phyloP scores from a whole-genome alignment of 2,888 invertebrate genomes.

The Agonopterix arenella region DNA sequence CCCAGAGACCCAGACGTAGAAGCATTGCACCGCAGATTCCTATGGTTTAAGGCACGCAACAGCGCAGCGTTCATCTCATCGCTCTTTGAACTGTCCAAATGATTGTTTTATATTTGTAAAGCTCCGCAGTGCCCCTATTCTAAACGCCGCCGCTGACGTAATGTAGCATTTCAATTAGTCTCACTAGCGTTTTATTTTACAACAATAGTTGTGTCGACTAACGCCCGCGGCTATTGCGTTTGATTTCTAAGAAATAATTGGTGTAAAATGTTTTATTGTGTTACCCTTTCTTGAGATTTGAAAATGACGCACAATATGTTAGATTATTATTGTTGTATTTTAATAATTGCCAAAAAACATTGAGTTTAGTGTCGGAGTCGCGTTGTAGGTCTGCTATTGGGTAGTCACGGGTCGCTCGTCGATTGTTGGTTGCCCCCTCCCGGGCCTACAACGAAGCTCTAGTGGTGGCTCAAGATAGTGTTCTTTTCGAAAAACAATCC shows the following conservation, averaged over 20 bases:
- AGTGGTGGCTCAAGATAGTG: no score
- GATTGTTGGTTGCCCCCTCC: no score
- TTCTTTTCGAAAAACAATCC: no score
- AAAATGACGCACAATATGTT: no score
- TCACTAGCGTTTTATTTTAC: slow-evolving; percentile 50
- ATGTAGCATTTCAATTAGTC: slow-evolving; percentile 21
- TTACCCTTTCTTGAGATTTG: no score
- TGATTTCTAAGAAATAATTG: slow-evolving; percentile 1
- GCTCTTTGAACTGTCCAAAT: slow-evolving; percentile 71
- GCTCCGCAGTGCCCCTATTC: slow-evolving; percentile 26
- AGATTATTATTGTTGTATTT: background rate
- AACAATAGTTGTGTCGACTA: slow-evolving; percentile 43
- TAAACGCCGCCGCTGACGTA: slow-evolving; percentile 43
- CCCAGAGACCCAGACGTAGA: no score
- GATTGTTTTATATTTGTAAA: slow-evolving; percentile 75
- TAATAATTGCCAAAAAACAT: background rate
- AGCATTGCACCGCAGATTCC: background rate
- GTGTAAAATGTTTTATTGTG: slow-evolving; percentile 2
- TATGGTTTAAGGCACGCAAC: slow-evolving; percentile 12
- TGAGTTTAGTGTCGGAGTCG: no score
- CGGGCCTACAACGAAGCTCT: no score
- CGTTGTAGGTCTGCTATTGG: no score
- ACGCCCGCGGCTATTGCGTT: background rate
- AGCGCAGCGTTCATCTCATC: slow-evolving; percentile 24
- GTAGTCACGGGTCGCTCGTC: no score